phyloP scores from a whole-genome alignment of 2,888 invertebrate genomes.

The Malthinus seriepunctatus region DNA sequence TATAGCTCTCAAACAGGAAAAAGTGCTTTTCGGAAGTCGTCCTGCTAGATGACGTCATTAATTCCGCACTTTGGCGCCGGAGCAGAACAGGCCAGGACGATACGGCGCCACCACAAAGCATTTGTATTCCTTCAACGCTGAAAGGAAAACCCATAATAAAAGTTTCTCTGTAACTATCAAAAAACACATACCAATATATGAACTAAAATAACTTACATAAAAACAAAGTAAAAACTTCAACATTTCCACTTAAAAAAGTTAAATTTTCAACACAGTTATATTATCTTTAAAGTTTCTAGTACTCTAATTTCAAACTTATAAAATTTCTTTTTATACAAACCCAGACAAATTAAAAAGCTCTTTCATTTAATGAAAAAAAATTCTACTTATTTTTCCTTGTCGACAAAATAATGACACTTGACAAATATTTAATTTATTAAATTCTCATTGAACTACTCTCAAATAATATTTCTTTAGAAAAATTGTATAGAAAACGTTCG shows the following conservation, averaged over 20 bases:
- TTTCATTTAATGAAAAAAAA: no score
- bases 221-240: slow-evolving; percentile 1
- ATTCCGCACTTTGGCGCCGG: slow-evolving; percentile 45
- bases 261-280: no score
- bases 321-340: no score
- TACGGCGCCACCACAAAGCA: slow-evolving; percentile 46
- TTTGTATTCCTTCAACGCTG: slow-evolving; percentile 44
- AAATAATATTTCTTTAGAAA: no score
- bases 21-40: slow-evolving; percentile 48
- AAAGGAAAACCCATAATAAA: slow-evolving; percentile 27
- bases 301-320: no score
- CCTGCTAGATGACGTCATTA: slow-evolving; percentile 50
- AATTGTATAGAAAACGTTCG: no score
- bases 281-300: no score
- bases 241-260: slow-evolving; percentile 1
- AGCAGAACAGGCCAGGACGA: slow-evolving; percentile 39
- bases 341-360: no score
- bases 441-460: no score
- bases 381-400: no score
- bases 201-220: slow-evolving; percentile 2
- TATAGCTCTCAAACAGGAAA: slow-evolving; percentile 28
- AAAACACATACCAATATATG: slow-evolving; percentile 17
- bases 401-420: no score
- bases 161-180: slow-evolving; percentile 20
- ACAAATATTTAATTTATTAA: no score